Percentiles rank a stretch among this genome's conserved stretches.
Conservation (phyloP, 2,113 vertebrate genomes). For the Corythornis madagascariensis region DNA sequence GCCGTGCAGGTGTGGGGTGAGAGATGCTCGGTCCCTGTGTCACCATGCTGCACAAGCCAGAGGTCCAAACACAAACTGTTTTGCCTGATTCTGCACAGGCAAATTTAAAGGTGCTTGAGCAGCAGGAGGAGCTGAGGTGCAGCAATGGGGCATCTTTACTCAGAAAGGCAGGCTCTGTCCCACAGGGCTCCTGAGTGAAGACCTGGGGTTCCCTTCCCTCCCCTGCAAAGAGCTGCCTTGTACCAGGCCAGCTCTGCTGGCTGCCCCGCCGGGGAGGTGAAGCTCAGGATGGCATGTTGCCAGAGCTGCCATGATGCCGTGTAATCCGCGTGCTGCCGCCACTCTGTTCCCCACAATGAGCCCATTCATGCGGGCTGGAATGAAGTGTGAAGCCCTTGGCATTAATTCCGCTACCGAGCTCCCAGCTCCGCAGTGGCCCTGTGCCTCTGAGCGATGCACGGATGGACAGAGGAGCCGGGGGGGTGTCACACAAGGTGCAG, state of each 20-base stretch:
- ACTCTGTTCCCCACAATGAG: conserved; percentile 21
- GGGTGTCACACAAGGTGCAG: not conserved
- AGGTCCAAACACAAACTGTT: not conserved
- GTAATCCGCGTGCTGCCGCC: not conserved
- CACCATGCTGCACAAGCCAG: not conserved
- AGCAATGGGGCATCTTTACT: not conserved
- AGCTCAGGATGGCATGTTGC: not conserved
- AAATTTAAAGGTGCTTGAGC: not conserved
- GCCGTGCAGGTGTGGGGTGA: not conserved
- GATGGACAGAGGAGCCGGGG: not conserved
- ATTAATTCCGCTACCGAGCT: not conserved
- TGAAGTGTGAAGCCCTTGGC: conserved; percentile 53
- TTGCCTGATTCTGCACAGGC: not conserved
- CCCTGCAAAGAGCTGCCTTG: not conserved
- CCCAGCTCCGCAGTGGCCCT: not conserved
- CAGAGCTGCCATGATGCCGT: conserved; percentile 19
- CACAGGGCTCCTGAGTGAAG: not conserved
- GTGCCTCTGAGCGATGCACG: not conserved
- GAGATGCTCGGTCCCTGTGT: not conserved
- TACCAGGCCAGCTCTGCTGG: not conserved
- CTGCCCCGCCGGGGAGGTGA: not conserved
- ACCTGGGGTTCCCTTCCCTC: not conserved
- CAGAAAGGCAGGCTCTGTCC: not conserved
- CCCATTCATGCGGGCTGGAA: conserved; percentile 44
- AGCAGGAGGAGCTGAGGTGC: not conserved